A percentile compares a stretch with the other conserved stretches of the same genome.
Evolutionary conservation across 2,797 vertebrate species (phyloP).

Genomic region (Pangasius sanitwongsei): DNA sequence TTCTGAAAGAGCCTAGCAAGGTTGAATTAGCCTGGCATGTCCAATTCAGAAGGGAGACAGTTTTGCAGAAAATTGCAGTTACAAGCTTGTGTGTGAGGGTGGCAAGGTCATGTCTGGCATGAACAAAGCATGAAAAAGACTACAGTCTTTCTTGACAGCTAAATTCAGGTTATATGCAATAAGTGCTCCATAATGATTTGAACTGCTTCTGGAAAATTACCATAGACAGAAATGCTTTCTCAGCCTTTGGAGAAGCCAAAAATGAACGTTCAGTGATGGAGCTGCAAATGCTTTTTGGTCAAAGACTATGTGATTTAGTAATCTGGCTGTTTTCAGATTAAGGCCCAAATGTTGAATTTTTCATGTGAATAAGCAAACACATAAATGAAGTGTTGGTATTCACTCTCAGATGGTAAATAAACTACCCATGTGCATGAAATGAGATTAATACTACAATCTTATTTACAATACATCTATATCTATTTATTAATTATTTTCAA

Average conservation of each 20-base stretch:
- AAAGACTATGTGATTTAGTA: too few relatives aligned
- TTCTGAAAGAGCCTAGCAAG: constrained; percentile 13
- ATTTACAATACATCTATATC: too few relatives aligned
- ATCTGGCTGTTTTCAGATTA: too few relatives aligned
- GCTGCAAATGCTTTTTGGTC: too few relatives aligned
- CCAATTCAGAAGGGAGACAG: constrained; percentile 50
- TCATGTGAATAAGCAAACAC: too few relatives aligned
- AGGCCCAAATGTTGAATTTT: too few relatives aligned
- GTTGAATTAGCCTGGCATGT: constrained; percentile 41
- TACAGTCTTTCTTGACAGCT: constrained; percentile 34
- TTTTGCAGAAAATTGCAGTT: constrained; percentile 58
- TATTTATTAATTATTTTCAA: too few relatives aligned
- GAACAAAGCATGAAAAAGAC: constrained; percentile 42
- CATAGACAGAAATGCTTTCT: too few relatives aligned
- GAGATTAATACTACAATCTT: too few relatives aligned
- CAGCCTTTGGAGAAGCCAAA: not conserved
- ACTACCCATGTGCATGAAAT: too few relatives aligned
- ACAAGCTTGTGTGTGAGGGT: constrained; percentile 47
- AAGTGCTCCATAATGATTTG: not conserved
- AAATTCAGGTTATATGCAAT: not conserved
- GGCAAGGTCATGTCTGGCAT: constrained; percentile 43
- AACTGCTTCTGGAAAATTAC: not conserved
- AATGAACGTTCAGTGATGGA: not conserved
- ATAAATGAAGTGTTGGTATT: too few relatives aligned
- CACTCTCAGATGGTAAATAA: not conserved